Evolutionary conservation across 2,888 invertebrate genomes (phyloP).

Genomic region (Sympetrum striolatum): DNA sequence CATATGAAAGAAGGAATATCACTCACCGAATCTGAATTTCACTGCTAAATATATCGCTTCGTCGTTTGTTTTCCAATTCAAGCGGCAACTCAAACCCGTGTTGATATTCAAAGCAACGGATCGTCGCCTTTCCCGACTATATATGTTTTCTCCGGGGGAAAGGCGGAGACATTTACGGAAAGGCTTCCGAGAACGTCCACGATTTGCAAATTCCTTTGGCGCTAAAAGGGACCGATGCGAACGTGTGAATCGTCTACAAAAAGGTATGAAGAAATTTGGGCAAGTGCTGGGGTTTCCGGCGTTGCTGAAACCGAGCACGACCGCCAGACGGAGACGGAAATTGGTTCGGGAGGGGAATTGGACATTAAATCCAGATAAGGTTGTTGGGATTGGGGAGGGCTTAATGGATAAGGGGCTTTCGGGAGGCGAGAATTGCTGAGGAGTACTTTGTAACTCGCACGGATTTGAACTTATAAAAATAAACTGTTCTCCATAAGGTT

Average conservation of each 20-base stretch:
- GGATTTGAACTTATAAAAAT: no score
- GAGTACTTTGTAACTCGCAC: no score
- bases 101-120: background rate
- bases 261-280: background rate
- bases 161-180: background rate
- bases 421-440: background rate
- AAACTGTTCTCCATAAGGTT: no score
- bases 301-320: slow-evolving; percentile 1
- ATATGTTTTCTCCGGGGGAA: background rate
- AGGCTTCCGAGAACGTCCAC: background rate
- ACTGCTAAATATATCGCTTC: background rate
- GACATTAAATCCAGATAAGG: background rate
- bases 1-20: background rate
- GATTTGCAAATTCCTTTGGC: background rate
- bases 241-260: background rate
- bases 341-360: background rate
- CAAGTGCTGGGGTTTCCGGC: background rate
- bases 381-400: background rate
- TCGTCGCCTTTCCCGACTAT: background rate
- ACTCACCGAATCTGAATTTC: no score
- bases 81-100: background rate
- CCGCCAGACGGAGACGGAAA: background rate
- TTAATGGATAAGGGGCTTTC: background rate
- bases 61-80: background rate
- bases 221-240: background rate